phyloP scores from a whole-genome alignment of 2,797 vertebrate genomes.

The Danio kyathit region DNA sequence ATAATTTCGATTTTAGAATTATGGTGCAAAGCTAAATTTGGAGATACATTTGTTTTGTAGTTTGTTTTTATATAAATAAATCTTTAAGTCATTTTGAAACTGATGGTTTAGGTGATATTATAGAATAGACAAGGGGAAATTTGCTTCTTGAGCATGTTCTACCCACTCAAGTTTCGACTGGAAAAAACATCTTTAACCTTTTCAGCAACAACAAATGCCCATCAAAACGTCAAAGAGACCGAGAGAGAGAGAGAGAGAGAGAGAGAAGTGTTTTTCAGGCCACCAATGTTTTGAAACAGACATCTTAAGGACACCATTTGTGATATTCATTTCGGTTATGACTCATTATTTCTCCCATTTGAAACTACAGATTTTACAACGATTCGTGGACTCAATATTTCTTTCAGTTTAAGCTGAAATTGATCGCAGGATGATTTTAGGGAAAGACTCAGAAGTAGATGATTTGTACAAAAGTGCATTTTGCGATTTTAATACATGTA shows the following conservation, averaged over 20 bases:
- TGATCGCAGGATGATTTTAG: too few relatives aligned
- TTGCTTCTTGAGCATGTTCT: constrained; percentile 93
- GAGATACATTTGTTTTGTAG: constrained; percentile 84
- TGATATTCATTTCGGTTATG: constrained; percentile 35
- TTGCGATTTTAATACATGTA: too few relatives aligned
- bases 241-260: constrained; percentile 43
- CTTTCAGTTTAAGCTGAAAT: background rate
- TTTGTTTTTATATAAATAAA: constrained; percentile 98
- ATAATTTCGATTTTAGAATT: background rate
- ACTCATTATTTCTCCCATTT: constrained; percentile 29
- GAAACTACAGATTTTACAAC: constrained; percentile 15
- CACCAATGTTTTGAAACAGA: constrained; percentile 50
- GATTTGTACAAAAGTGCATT: too few relatives aligned
- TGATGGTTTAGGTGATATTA: constrained; percentile 97
- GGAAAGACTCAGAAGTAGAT: too few relatives aligned
- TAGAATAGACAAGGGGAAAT: constrained; percentile 92
- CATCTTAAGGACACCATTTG: constrained; percentile 9
- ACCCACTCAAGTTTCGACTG: constrained; percentile 97
- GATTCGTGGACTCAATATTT: constrained; percentile 22
- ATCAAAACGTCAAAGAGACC: constrained; percentile 68
- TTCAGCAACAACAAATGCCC: constrained; percentile 83
- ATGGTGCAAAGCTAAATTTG: constrained; percentile 28
- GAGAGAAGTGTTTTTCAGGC: constrained; percentile 64
- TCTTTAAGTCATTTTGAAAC: constrained; percentile 98
- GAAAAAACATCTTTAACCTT: constrained; percentile 94